Conservation (phyloP, 2,113 vertebrate species). For the Pogonocichla stellata region DNA sequence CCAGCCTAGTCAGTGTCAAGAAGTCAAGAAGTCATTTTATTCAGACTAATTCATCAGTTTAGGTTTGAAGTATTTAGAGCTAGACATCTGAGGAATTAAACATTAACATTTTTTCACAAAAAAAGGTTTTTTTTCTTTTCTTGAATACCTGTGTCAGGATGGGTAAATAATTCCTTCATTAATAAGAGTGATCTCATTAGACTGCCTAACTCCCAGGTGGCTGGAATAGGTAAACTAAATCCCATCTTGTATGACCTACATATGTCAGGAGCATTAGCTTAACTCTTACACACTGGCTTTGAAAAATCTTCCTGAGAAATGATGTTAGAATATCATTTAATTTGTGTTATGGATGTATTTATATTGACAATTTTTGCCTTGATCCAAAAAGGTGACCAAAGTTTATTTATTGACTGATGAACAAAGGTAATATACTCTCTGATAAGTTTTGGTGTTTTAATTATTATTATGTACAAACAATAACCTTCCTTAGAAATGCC, state of each 20-base stretch:
- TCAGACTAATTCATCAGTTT: background rate
- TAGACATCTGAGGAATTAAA: background rate
- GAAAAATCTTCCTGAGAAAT: background rate
- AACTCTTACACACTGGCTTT: background rate
- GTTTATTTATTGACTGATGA: background rate
- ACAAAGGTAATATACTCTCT: background rate
- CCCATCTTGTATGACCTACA: background rate
- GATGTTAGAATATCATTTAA: background rate
- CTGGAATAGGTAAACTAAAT: background rate
- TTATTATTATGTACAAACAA: background rate
- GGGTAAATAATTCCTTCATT: background rate
- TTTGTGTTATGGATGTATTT: background rate
- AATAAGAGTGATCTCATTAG: background rate
- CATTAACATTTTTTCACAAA: background rate
- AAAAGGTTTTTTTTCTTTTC: rapidly evolving
- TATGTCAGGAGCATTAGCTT: background rate
- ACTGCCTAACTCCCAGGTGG: background rate
- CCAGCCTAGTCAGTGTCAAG: background rate
- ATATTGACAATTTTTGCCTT: background rate
- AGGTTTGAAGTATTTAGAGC: background rate
- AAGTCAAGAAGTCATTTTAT: background rate
- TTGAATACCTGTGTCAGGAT: background rate
- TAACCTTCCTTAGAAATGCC: background rate
- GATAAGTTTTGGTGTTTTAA: background rate
- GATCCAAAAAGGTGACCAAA: background rate